phyloP scores from a whole-genome alignment of 2,797 vertebrate genomes.

The Epinephelus malabaricus region DNA sequence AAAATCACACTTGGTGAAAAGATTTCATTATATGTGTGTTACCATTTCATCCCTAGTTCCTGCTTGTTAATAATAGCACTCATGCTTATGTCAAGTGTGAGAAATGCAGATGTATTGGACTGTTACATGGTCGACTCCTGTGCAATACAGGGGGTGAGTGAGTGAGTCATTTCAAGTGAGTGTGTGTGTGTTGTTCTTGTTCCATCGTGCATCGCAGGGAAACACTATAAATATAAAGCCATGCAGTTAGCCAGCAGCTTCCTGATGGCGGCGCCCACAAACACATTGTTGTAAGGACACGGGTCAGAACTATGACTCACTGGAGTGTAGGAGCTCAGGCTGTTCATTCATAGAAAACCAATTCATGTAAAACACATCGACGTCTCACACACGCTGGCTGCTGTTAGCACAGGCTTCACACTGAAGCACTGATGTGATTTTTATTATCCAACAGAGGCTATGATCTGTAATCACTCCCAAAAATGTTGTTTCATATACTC shows the following conservation, averaged over 20 bases:
- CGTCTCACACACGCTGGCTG: conserved; percentile 26
- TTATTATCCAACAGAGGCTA: too few species aligned
- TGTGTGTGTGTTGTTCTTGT: conserved; percentile 1
- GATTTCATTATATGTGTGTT: too few species aligned
- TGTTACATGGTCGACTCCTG: neutral
- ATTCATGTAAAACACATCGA: conserved; percentile 8
- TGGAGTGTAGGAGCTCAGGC: conserved; percentile 58
- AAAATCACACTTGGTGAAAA: too few species aligned
- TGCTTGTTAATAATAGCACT: neutral
- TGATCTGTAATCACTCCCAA: too few species aligned
- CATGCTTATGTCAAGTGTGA: neutral
- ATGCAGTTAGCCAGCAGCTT: conserved; percentile 53
- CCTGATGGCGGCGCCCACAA: conserved; percentile 46
- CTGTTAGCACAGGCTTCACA: neutral
- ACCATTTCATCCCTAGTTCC: too few species aligned
- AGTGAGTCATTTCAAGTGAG: conserved; percentile 30
- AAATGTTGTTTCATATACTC: too few species aligned
- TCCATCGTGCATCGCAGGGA: conserved; percentile 1
- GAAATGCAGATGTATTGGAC: neutral
- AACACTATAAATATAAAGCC: conserved; percentile 57
- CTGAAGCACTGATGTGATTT: too few species aligned
- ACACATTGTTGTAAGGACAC: conserved; percentile 42
- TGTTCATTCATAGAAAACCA: conserved; percentile 75
- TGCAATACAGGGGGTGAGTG: neutral
- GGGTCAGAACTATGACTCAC: conserved; percentile 74